phyloP scores from a whole-genome alignment of 2,797 vertebrate species.

The Mus caroli region DNA sequence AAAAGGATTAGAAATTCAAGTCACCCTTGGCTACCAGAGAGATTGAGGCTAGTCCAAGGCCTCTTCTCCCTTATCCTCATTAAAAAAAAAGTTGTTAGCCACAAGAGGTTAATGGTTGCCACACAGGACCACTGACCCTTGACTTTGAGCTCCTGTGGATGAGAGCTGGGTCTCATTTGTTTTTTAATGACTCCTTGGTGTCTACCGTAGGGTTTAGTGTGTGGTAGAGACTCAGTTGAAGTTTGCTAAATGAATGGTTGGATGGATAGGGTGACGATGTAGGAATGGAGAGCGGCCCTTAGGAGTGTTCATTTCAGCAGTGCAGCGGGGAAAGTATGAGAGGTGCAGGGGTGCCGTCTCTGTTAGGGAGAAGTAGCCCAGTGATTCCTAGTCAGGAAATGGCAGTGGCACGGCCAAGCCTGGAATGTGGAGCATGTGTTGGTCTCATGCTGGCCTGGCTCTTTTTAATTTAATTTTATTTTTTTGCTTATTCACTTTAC shows the following conservation, averaged over 20 bases:
- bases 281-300: neutral
- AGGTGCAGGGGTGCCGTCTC: accelerated
- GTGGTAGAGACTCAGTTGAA: neutral
- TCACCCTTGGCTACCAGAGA: neutral
- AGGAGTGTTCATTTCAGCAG: neutral
- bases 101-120: neutral
- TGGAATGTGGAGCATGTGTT: accelerated
- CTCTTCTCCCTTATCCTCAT: neutral
- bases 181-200: neutral
- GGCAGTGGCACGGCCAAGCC: accelerated
- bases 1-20: neutral
- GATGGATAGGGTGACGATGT: no score
- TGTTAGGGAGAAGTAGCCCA: neutral
- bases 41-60: neutral
- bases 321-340: neutral
- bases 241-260: neutral
- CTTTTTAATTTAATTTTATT: neutral
- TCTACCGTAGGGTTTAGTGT: neutral
- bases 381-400: neutral
- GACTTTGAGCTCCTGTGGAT: neutral
- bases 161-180: neutral
- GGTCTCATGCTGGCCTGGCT: neutral
- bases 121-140: neutral
- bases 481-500: neutral
- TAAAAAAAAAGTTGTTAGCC: neutral